These are phyloP conservation scores for Lithodes maja DNA, from an alignment of 2,888 invertebrate species.

Conservation along the genomic window DNA sequence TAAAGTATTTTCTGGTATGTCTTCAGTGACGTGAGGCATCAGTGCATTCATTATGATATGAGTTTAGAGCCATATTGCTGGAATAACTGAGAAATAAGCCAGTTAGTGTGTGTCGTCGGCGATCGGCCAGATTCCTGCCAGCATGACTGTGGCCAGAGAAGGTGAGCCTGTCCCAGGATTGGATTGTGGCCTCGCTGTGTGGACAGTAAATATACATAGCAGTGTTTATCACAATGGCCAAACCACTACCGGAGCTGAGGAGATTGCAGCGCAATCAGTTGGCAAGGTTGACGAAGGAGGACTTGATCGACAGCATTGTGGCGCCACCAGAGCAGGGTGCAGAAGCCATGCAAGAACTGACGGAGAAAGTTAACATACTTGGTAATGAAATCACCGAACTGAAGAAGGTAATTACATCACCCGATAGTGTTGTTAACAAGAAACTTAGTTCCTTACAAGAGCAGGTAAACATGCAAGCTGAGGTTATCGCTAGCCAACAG, in stretches of 20 bases:
- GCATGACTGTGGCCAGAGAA: no score
- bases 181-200: no score
- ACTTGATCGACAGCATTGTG: constrained; percentile 7
- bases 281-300: neutral
- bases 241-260: neutral
- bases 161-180: no score
- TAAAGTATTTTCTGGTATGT: no score
- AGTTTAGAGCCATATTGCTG: no score
- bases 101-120: no score
- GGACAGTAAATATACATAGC: no score
- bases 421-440: constrained; percentile 11
- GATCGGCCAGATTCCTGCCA: no score
- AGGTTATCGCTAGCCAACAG: constrained; percentile 16
- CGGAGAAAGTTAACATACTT: neutral
- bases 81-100: no score
- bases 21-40: no score
- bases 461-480: constrained; percentile 17
- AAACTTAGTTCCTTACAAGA: neutral
- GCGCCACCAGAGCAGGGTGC: neutral
- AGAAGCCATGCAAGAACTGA: neutral
- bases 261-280: constrained; percentile 17
- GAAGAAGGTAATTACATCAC: neutral
- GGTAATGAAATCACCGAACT: neutral
- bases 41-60: no score
- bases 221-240: neutral